A percentile compares a stretch with the other conserved stretches of the same genome.
Evolutionary conservation across 2,113 vertebrate genomes (phyloP).

Genomic region (Neopipo cinnamomea): DNA sequence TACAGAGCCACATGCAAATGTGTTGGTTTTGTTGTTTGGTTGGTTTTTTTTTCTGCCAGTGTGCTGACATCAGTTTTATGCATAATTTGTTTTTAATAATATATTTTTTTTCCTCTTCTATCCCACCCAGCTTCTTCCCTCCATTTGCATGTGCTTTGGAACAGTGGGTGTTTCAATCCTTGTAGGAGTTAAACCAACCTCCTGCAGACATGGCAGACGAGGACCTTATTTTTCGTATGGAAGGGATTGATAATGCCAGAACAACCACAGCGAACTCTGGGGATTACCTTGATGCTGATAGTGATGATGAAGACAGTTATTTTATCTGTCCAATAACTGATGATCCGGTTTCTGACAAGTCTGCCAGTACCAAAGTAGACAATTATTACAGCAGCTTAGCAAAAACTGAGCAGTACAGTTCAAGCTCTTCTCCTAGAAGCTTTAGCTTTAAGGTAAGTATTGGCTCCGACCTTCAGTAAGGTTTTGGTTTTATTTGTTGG

Average conservation of each 20-base stretch:
- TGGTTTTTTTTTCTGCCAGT: background rate
- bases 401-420: slow-evolving; percentile 70
- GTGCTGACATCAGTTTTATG: background rate
- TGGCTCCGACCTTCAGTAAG: background rate
- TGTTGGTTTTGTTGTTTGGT: background rate
- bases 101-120: background rate
- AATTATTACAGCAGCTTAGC: slow-evolving; percentile 72
- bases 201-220: slow-evolving; percentile 85
- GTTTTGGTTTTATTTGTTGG: background rate
- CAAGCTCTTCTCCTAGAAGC: slow-evolving; percentile 80
- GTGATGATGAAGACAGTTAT: slow-evolving; percentile 84
- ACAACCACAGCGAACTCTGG: background rate
- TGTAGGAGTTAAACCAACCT: background rate
- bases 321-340: slow-evolving; percentile 89
- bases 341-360: slow-evolving; percentile 73
- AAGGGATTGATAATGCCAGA: slow-evolving; percentile 80
- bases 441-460: slow-evolving; percentile 83
- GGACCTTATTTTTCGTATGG: slow-evolving; percentile 95
- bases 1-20: background rate
- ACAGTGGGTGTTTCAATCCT: slow-evolving; percentile 31
- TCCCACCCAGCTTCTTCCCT: background rate
- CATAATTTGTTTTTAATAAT: background rate
- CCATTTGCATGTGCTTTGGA: background rate
- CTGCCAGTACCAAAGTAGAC: slow-evolving; percentile 67
- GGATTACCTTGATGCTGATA: slow-evolving; percentile 69